phyloP scores from a whole-genome alignment of 2,113 vertebrate species.

The Brachypodius melanocephalos region DNA sequence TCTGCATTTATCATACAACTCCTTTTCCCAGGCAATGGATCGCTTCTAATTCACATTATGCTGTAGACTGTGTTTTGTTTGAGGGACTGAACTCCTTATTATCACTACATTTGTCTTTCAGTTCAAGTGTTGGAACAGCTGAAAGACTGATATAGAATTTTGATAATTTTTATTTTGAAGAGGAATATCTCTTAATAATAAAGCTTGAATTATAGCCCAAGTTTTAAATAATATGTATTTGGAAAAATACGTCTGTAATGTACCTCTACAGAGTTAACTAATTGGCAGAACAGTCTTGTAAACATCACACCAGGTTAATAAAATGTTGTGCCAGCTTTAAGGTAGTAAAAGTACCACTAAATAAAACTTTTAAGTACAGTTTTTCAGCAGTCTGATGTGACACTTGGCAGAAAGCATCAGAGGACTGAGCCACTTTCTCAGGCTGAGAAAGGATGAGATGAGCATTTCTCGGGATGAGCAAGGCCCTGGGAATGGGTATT shows the following conservation, averaged over 20 bases:
- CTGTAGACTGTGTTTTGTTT: fast-evolving
- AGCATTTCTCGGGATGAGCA: background rate
- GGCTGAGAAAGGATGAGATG: background rate
- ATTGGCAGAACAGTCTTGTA: background rate
- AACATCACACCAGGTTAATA: constrained; percentile 1
- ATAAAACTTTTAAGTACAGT: background rate
- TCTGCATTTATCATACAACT: background rate
- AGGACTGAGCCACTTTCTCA: background rate
- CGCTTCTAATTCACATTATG: fast-evolving
- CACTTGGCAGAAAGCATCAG: background rate
- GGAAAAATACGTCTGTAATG: background rate
- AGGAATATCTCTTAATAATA: background rate
- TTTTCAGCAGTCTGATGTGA: background rate
- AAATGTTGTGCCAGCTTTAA: background rate
- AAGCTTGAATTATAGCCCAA: background rate
- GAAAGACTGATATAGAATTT: background rate
- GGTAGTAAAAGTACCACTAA: background rate
- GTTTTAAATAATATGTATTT: background rate
- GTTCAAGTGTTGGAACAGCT: background rate
- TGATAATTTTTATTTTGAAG: background rate
- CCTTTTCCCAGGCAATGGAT: background rate
- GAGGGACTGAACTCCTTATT: background rate
- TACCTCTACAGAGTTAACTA: background rate
- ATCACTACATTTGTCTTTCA: background rate
- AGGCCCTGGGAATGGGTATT: background rate